Conservation (phyloP, 2,888 invertebrate species). For the Epirrita christyi region DNA sequence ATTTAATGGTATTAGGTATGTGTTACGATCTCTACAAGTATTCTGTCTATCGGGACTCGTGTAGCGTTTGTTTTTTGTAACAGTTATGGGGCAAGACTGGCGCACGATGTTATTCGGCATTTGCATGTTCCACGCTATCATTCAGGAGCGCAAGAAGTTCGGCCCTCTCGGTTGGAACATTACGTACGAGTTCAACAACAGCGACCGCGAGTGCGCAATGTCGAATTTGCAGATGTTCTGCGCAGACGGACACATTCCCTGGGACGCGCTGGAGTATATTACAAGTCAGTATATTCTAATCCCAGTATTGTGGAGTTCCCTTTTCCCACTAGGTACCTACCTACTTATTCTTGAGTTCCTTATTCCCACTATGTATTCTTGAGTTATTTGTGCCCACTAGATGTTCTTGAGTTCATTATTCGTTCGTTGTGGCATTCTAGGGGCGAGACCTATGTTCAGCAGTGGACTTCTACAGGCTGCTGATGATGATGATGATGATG, state of each 20-base stretch:
- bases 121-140: constrained; percentile 96
- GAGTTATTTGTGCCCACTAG: no score
- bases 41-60: neutral
- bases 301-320: no score
- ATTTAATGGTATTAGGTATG: no score
- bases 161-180: constrained; percentile 97
- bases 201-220: constrained; percentile 95
- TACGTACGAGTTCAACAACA: constrained; percentile 96
- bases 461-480: no score
- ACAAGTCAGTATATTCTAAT: constrained; percentile 87
- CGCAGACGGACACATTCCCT: constrained; percentile 88
- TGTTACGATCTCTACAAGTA: no score
- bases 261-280: constrained; percentile 95
- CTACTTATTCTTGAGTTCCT: no score
- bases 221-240: constrained; percentile 95
- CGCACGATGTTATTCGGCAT: constrained; percentile 91
- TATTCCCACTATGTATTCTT: no score
- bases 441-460: neutral
- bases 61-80: constrained; percentile 10
- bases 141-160: constrained; percentile 96
- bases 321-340: no score
- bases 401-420: no score
- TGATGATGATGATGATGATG: no score
- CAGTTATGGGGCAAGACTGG: constrained; percentile 88
- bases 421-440: no score